phyloP scores from a whole-genome alignment of 1,140 invertebrate species.

The Anthonomus grandis region DNA sequence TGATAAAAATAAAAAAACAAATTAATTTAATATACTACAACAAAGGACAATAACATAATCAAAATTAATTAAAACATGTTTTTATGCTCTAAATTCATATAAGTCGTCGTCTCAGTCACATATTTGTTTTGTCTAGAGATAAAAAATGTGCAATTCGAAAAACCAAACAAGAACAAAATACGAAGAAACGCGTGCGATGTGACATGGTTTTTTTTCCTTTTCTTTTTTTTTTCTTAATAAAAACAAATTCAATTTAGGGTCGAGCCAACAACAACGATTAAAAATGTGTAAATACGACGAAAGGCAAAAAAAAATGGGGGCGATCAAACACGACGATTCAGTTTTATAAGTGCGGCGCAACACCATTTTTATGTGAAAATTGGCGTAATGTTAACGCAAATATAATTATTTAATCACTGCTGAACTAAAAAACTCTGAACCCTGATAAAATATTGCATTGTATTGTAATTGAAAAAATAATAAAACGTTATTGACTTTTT shows the following conservation, averaged over 20 bases:
- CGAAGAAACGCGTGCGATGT: too few species aligned
- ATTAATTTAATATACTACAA: too few species aligned
- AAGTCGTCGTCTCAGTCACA: background rate
- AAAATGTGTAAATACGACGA: slow-evolving; percentile 8
- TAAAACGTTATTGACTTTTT: background rate
- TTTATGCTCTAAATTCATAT: slow-evolving; percentile 15
- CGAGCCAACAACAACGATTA: slow-evolving; percentile 6
- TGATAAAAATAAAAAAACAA: too few species aligned
- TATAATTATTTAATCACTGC: slow-evolving; percentile 4
- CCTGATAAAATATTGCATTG: background rate
- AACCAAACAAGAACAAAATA: slow-evolving; percentile 26
- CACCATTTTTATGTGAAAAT: slow-evolving; percentile 3
- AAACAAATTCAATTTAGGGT: background rate
- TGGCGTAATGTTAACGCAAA: background rate
- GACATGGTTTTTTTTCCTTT: slow-evolving; percentile 29
- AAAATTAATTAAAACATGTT: slow-evolving; percentile 19
- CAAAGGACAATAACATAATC: too few species aligned
- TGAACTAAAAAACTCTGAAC: slow-evolving; percentile 5
- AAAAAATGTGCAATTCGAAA: slow-evolving; percentile 28
- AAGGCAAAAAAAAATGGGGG: slow-evolving; percentile 15
- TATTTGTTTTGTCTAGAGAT: slow-evolving; percentile 34
- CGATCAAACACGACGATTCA: slow-evolving; percentile 5
- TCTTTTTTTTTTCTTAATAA: too few species aligned
- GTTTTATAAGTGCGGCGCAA: background rate
- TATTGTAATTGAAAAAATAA: background rate